Conservation (phyloP, 1,140 invertebrate species). For the Pseudachorutes palmiensis region DNA sequence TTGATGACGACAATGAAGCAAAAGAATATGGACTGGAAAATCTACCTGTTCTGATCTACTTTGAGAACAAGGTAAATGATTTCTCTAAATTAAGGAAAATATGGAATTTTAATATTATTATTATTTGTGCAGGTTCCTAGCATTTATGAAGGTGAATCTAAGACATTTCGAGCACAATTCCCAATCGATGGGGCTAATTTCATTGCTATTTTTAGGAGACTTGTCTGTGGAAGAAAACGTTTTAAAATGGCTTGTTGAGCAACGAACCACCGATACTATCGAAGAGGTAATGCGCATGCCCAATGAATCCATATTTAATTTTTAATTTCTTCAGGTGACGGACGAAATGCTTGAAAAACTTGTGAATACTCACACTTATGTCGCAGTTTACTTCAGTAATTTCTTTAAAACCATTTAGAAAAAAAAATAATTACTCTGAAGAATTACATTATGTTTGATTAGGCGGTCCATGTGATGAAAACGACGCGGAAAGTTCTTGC, state of each 20-base stretch:
- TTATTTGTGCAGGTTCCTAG: slow-evolving; percentile 22
- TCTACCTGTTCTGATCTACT: slow-evolving; percentile 71
- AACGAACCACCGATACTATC: slow-evolving; percentile 83
- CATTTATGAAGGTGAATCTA: slow-evolving; percentile 57
- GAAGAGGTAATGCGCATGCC: too few species aligned
- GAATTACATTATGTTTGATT: background rate
- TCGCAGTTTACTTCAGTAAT: slow-evolving; percentile 86
- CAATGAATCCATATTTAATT: too few species aligned
- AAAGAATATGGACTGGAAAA: slow-evolving; percentile 86
- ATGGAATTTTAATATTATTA: background rate
- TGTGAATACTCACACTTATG: slow-evolving; percentile 84
- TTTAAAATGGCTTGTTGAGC: slow-evolving; percentile 77
- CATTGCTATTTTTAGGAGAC: too few species aligned
- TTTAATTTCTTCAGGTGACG: slow-evolving; percentile 63
- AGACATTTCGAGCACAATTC: slow-evolving; percentile 38
- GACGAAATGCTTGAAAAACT: slow-evolving; percentile 80
- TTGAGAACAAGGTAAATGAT: slow-evolving; percentile 61
- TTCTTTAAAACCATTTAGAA: background rate
- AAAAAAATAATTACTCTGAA: background rate
- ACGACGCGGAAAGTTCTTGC: slow-evolving; percentile 75
- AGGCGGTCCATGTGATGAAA: slow-evolving; percentile 78
- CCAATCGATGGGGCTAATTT: too few species aligned
- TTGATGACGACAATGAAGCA: slow-evolving; percentile 74
- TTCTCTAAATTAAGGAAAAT: slow-evolving; percentile 47
- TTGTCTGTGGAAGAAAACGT: slow-evolving; percentile 75